These are phyloP conservation scores for Hypselothyrea guttata DNA, from an alignment of 2,888 invertebrate genomes.

Conservation along the genomic window DNA sequence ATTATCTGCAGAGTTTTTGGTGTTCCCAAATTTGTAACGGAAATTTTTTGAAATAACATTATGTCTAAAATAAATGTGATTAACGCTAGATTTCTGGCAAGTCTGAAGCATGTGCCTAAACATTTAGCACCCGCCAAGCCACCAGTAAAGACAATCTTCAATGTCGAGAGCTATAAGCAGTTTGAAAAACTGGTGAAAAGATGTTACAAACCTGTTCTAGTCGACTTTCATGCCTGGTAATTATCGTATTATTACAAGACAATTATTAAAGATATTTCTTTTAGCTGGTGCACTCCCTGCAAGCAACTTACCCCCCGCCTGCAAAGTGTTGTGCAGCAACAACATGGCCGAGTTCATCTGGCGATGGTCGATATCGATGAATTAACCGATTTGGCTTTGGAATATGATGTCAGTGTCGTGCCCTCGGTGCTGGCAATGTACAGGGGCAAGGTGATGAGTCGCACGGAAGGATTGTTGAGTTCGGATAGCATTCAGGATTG, in stretches of 20 bases:
- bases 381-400: constrained; percentile 91
- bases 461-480: constrained; percentile 93
- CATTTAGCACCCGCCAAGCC: no score
- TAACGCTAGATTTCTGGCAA: no score
- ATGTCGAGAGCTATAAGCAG: constrained; percentile 94
- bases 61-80: no score
- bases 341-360: constrained; percentile 90
- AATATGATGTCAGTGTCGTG: constrained; percentile 93
- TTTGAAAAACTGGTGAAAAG: constrained; percentile 94
- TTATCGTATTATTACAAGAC: constrained; percentile 62
- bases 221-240: constrained; percentile 98
- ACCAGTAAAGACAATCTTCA: constrained; percentile 84
- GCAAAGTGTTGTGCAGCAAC: constrained; percentile 91
- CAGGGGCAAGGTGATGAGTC: constrained; percentile 92
- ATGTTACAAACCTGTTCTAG: constrained; percentile 92
- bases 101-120: no score
- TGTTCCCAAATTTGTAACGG: no score
- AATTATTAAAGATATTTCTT: constrained; percentile 78
- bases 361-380: constrained; percentile 98
- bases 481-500: constrained; percentile 93
- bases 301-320: constrained; percentile 93
- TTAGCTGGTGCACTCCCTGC: constrained; percentile 98
- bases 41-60: not conserved
- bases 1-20: no score
- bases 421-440: constrained; percentile 94